phyloP scores from a whole-genome alignment of 64 coral and sea anemone genomes.

The Montipora sp. region DNA sequence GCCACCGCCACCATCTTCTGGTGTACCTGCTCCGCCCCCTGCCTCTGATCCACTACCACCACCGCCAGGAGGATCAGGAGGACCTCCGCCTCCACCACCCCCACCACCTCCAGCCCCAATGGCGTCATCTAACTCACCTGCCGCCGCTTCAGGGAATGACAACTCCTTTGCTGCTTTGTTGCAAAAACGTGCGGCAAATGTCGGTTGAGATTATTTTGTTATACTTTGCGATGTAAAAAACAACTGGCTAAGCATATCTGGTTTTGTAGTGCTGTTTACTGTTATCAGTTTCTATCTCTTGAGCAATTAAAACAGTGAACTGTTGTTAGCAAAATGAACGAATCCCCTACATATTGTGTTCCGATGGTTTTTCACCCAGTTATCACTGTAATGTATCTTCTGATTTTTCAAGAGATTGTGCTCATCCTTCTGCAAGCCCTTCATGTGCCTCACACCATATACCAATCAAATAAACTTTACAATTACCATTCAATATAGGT shows the following conservation, averaged over 20 bases:
- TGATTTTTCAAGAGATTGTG: too few species aligned
- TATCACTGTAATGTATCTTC: too few species aligned
- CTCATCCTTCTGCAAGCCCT: too few species aligned
- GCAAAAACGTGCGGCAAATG: slow-evolving; percentile 4
- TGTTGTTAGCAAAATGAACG: neutral
- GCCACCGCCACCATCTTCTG: neutral
- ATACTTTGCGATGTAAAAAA: neutral
- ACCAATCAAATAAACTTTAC: too few species aligned
- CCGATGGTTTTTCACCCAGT: too few species aligned
- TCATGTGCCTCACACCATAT: too few species aligned
- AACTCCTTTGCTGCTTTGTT: slow-evolving; percentile 23
- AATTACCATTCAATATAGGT: too few species aligned
- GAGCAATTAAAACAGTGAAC: too few species aligned
- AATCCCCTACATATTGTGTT: neutral
- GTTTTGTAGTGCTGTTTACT: too few species aligned
- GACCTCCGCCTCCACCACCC: neutral
- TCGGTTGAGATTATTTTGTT: neutral
- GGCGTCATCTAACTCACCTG: neutral
- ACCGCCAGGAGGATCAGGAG: neutral
- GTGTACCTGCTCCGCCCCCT: neutral
- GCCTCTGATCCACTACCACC: neutral
- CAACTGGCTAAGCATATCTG: neutral
- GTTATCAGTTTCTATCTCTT: too few species aligned
- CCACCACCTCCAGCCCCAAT: neutral
- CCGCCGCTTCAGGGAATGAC: neutral